These are phyloP conservation scores for Creontiades dilutus DNA, from an alignment of 2,888 invertebrate genomes.

Conservation along the genomic window DNA sequence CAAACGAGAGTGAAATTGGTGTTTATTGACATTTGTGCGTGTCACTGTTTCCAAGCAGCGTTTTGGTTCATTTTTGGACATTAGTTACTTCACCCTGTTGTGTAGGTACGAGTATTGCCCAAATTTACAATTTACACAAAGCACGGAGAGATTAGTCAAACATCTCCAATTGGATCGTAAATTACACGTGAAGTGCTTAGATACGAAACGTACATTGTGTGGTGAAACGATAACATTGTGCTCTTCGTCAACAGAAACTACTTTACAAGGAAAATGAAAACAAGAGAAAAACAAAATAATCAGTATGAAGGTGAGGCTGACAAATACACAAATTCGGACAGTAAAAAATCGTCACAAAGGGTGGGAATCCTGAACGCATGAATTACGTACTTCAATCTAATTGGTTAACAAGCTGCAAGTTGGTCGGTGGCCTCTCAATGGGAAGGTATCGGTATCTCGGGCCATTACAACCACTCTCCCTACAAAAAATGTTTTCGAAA, in stretches of 20 bases:
- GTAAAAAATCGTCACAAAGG: slow-evolving; percentile 33
- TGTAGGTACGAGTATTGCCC: no score
- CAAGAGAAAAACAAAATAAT: neutral
- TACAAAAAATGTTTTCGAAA: slow-evolving; percentile 63
- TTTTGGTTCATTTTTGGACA: no score
- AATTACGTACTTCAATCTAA: slow-evolving; percentile 68
- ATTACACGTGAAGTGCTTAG: neutral
- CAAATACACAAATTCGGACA: slow-evolving; percentile 27
- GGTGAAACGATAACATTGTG: slow-evolving; percentile 40
- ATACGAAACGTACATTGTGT: neutral
- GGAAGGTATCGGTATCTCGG: slow-evolving; percentile 17
- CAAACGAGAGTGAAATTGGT: no score
- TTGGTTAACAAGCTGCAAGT: slow-evolving; percentile 66
- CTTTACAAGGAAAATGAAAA: neutral
- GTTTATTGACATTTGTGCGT: no score
- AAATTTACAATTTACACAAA: no score
- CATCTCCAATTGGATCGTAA: no score
- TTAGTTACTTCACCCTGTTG: no score
- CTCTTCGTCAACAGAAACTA: slow-evolving; percentile 1
- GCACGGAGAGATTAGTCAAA: no score
- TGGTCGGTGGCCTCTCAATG: slow-evolving; percentile 54
- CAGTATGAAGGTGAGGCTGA: neutral
- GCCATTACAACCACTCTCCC: slow-evolving; percentile 68
- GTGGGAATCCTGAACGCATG: slow-evolving; percentile 67
- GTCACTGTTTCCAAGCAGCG: no score